Conservation (phyloP, 2,888 invertebrate genomes). For the Steromphala cineraria region DNA sequence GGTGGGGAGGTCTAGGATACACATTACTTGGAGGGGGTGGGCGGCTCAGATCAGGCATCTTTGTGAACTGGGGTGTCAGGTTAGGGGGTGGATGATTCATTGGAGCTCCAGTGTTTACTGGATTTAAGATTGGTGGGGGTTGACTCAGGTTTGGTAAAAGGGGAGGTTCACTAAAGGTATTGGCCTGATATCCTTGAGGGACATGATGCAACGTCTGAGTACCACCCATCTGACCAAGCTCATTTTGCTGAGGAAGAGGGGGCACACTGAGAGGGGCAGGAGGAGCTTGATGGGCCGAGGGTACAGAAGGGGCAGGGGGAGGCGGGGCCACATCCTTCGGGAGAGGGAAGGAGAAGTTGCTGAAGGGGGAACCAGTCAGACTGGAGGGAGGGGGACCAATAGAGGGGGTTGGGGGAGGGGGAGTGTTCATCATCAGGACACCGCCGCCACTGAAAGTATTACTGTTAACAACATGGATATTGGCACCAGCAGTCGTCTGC, state of each 20-base stretch:
- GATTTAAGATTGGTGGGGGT: not conserved
- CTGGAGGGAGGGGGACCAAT: not conserved
- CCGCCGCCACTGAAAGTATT: conserved; percentile 26
- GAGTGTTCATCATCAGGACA: not conserved
- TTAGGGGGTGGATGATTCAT: not conserved
- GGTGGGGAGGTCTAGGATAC: conserved; percentile 20
- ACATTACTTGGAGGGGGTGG: not conserved
- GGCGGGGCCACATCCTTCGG: not conserved
- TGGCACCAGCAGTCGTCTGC: not conserved
- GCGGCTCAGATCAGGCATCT: not conserved
- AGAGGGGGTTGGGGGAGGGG: not conserved
- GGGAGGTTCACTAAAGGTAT: not conserved
- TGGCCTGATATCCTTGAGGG: not conserved
- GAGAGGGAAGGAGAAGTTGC: not conserved
- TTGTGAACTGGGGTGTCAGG: not conserved
- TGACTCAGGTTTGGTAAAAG: not conserved
- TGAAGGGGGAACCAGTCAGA: conserved; percentile 7
- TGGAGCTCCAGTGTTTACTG: not conserved
- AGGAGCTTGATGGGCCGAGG: not conserved
- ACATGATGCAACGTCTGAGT: not conserved
- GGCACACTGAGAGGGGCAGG: not conserved
- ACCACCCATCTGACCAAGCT: not conserved
- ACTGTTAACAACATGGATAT: conserved; percentile 25
- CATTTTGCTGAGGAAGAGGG: not conserved
- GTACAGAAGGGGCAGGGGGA: not conserved